Percentiles rank a stretch among this genome's conserved stretches.
These are phyloP conservation scores for Saguinus oedipus DNA, from an alignment of 2,797 vertebrate genomes.

Conservation along the genomic window DNA sequence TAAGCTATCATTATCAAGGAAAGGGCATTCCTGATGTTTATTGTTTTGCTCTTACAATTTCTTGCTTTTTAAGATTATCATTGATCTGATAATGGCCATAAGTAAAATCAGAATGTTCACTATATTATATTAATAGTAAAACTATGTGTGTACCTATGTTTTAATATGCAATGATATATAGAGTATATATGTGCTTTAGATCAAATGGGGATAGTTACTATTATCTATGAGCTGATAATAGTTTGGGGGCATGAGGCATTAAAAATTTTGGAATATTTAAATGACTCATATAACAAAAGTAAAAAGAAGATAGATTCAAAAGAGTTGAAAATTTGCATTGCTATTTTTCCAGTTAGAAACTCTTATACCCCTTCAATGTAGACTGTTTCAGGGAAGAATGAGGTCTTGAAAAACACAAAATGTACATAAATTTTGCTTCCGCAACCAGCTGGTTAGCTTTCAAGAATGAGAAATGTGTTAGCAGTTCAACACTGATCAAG, in stretches of 20 bases:
- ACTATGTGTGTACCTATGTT: background rate
- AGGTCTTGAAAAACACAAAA: background rate
- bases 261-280: background rate
- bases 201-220: background rate
- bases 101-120: background rate
- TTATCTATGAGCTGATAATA: background rate
- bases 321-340: background rate
- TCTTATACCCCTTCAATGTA: background rate
- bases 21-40: background rate
- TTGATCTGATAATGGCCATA: background rate
- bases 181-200: background rate
- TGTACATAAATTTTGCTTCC: background rate
- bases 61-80: slow-evolving; percentile 1
- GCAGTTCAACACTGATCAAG: background rate
- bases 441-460: background rate
- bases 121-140: background rate
- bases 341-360: background rate
- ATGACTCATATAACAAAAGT: background rate
- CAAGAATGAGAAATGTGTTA: background rate
- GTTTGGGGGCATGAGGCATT: background rate
- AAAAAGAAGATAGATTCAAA: background rate
- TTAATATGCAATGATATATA: background rate
- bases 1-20: background rate
- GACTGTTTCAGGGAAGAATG: background rate
- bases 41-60: background rate